A percentile compares a stretch with the other conserved stretches of the same genome.
Evolutionary conservation across 2,113 vertebrate genomes (phyloP).

Genomic region (Pelusios castaneus): DNA sequence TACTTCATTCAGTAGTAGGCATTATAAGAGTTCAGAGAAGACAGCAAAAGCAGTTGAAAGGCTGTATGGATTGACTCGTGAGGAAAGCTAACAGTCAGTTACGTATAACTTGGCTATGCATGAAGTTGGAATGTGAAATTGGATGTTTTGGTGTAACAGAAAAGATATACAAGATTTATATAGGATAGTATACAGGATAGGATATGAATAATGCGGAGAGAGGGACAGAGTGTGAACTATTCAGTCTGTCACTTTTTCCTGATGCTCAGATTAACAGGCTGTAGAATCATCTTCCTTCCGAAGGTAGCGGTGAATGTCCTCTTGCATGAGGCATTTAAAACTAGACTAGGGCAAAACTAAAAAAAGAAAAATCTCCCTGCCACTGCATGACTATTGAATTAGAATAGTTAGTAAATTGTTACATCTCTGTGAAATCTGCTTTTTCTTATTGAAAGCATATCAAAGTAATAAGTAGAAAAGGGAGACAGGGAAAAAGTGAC

Average conservation of each 20-base stretch:
- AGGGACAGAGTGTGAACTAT: neutral
- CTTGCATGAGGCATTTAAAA: neutral
- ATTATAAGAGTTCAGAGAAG: neutral
- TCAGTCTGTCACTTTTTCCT: neutral
- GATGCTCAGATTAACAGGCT: neutral
- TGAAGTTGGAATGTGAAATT: neutral
- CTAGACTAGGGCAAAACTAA: neutral
- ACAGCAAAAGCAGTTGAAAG: neutral
- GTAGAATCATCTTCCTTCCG: neutral
- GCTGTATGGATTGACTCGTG: neutral
- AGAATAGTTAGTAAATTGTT: neutral
- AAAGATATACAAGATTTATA: neutral
- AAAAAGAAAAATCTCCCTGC: no score
- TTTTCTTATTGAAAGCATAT: neutral
- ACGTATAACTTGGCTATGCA: neutral
- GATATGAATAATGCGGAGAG: accelerated
- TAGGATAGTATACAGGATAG: neutral
- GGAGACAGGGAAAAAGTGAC: neutral
- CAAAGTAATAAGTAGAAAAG: neutral
- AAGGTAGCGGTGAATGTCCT: neutral
- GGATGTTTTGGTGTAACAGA: neutral
- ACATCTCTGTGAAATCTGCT: neutral
- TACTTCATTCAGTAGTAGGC: neutral
- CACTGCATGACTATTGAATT: neutral
- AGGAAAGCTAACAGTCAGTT: neutral